Evolutionary conservation across 2,113 vertebrate genomes (phyloP), one percentile per base, ranked within the genome.

Genomic region (Rhegmatorhina hoffmannsi): DNA sequence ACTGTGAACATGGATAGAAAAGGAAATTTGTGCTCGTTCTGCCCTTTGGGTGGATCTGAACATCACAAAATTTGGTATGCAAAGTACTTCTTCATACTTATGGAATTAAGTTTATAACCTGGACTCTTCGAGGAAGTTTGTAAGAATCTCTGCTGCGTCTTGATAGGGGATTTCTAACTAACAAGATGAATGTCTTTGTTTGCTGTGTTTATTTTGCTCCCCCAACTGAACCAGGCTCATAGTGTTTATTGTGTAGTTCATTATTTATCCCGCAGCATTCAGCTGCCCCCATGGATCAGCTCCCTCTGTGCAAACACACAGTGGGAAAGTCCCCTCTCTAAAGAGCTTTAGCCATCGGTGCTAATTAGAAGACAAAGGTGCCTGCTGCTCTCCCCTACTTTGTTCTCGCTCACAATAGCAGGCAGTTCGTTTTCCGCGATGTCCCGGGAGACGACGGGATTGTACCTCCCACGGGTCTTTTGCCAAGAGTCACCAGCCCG

Each of bases 281-380:
- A 96, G 87, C 94, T 92, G 92, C 87, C 82, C 88, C 78, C 93
- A 74, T 87, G 40, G 85, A 88, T 95, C 90, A 81, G 87, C 91
- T 93, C 85, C 84, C 82, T 74, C 87, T 70, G 43, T 67, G 79
- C 93, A 91, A 83, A 93, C 87, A 83, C 90, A 63, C 90, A 94
- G 93, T 92, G 87, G 79, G 94, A 92, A 94, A 95, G 92, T 88
- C 75, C 68, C 33, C 77, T 83, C 70, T 52, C 85, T 40, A 81
- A 84, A 94, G 94, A 86, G 82, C 84, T 94, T 59, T 91, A 92
- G 91, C 91, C 95, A 70, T 91, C 28, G 26, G 59, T 91, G 85
- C 87, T 95, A 95, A 95, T 94, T 85, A 88, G 90, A 64, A 95
- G 83, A 93, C 92, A 96, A 95, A 96, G 88, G 82, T 94, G 92